These are phyloP conservation scores for Melanaphis sacchari DNA, from an alignment of 1,140 invertebrate genomes.

Conservation along the genomic window DNA sequence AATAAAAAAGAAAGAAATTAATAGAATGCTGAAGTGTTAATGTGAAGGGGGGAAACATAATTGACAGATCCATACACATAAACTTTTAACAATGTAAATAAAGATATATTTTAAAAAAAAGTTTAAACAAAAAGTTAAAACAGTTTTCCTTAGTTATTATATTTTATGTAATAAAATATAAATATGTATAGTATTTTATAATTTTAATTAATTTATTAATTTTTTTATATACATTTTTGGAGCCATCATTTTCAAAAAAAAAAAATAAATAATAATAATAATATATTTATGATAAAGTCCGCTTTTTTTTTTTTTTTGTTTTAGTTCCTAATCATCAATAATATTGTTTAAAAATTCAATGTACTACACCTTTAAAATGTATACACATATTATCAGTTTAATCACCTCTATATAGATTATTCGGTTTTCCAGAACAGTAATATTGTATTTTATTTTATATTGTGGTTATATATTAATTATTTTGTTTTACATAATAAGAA, in stretches of 20 bases:
- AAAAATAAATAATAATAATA: too few species aligned
- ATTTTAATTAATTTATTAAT: slow-evolving; percentile 57
- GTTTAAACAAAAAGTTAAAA: slow-evolving; percentile 47
- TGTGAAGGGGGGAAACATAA: slow-evolving; percentile 31
- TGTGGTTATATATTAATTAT: neutral
- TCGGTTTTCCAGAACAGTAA: neutral
- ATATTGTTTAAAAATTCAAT: slow-evolving; percentile 1
- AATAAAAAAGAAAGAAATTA: slow-evolving; percentile 19
- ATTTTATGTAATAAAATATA: slow-evolving; percentile 57
- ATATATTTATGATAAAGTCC: slow-evolving; percentile 11
- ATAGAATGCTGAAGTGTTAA: slow-evolving; percentile 37
- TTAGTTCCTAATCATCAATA: slow-evolving; percentile 47
- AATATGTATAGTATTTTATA: slow-evolving; percentile 57
- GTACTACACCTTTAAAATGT: neutral
- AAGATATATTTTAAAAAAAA: slow-evolving; percentile 41
- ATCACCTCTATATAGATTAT: neutral
- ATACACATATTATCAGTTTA: neutral
- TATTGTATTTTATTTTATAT: neutral
- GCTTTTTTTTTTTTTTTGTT: slow-evolving; percentile 37
- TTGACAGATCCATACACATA: slow-evolving; percentile 33
- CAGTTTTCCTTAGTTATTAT: slow-evolving; percentile 55
- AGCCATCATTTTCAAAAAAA: slow-evolving; percentile 48
- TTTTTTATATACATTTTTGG: slow-evolving; percentile 56
- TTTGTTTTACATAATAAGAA: neutral
- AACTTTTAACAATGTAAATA: slow-evolving; percentile 55